Evolutionary conservation across 1,140 invertebrate species (phyloP), one percentile per base, ranked within the genome.

Genomic region (Drosophila ambigua): DNA sequence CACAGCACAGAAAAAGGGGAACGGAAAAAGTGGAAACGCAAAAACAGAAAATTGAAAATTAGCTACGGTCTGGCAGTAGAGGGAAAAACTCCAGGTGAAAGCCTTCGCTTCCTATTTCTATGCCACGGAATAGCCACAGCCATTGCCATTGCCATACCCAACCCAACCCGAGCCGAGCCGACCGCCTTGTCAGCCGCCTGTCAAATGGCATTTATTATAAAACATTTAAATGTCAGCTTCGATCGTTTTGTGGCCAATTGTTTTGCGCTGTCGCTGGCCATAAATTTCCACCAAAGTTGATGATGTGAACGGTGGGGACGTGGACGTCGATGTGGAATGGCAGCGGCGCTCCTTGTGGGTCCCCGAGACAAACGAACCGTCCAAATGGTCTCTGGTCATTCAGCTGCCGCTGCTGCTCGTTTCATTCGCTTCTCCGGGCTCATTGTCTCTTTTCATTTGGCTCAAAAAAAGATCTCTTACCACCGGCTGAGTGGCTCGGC

Each of bases 201-300:
- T 87, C 82, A 82, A 68, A 68, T 87, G 82, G 55, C 82, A 87
- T 84, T 80, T 85, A 80, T 77, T 84, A 80, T 80, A 85, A 84
- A 84, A 85, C 81, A 84, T 87, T 87, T 77, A 87, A 87, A 88
- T 87, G 82, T 87, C 82, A 85, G 45, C 62, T 75, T 62, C 48
- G 52, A 77, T 66, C 55, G 66, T 59, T 73, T 46, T 59, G 49
- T 46, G 50, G 79, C 45, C 72, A 68, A 58, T 67, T 74, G 63
- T 69, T 60, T 58, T 48, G 63, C 53, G 35, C 58, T 65, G 69
- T 68, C 69, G 72, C 20, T 82, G 79, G 63, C 79, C 65, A 78
- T 69, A 69, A 69, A 58, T 69, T 50, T 69, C 52, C 61, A 69
- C 35, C 64, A 68, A 50, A 67, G 35, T 39, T 65, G 64, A 66